phyloP scores from a whole-genome alignment of 2,888 invertebrate genomes.

The Amphipyra berbera region DNA sequence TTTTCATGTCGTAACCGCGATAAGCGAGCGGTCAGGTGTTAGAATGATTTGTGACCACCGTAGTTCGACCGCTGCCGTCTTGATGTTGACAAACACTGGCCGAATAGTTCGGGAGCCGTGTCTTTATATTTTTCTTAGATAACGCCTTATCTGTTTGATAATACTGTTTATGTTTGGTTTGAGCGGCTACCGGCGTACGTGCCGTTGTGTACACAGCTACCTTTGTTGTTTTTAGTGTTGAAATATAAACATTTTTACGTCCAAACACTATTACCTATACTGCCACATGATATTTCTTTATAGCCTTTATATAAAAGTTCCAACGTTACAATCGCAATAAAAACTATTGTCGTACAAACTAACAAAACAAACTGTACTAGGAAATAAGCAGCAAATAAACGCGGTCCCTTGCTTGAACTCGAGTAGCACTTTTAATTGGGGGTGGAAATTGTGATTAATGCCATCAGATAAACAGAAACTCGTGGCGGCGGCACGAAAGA shows the following conservation, averaged over 20 bases:
- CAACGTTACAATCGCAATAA: constrained; percentile 76
- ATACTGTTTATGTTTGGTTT: constrained; percentile 51
- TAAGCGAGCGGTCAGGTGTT: constrained; percentile 86
- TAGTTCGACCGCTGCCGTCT: constrained; percentile 61
- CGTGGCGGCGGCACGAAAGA: constrained; percentile 76
- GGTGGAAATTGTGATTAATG: constrained; percentile 89
- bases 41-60: constrained; percentile 84
- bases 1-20: constrained; percentile 86
- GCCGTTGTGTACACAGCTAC: constrained; percentile 32
- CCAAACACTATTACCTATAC: constrained; percentile 16
- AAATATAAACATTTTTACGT: constrained; percentile 32
- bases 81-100: constrained; percentile 72
- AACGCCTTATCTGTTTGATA: constrained; percentile 56
- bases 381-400: constrained; percentile 79
- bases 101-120: constrained; percentile 53
- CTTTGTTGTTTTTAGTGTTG: constrained; percentile 31
- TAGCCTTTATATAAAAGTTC: constrained; percentile 68
- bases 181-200: constrained; percentile 28
- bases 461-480: constrained; percentile 83
- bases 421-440: constrained; percentile 86
- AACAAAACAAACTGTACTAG: constrained; percentile 75
- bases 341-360: constrained; percentile 79
- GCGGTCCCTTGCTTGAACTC: constrained; percentile 63
- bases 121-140: constrained; percentile 58
- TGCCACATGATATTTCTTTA: constrained; percentile 62